Evolutionary conservation across 2,888 invertebrate genomes (phyloP).

Genomic region (Apamea crenata): DNA sequence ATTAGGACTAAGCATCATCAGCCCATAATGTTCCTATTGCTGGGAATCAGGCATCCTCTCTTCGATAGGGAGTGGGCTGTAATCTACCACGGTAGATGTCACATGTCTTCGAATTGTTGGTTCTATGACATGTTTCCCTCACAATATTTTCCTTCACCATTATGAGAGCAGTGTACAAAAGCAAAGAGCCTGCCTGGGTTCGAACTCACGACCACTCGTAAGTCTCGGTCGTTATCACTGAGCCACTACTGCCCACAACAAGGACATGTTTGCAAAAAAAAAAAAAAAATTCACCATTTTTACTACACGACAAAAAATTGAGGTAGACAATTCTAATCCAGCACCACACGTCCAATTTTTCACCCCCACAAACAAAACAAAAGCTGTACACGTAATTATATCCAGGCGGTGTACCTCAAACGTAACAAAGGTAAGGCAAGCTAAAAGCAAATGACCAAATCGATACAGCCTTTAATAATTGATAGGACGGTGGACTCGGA

Average conservation of each 20-base stretch:
- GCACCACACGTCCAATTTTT: slow-evolving; percentile 12
- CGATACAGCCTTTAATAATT: slow-evolving; percentile 81
- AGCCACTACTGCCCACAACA: background rate
- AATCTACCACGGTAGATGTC: background rate
- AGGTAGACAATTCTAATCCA: slow-evolving; percentile 14
- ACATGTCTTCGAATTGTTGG: background rate
- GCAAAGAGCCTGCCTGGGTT: background rate
- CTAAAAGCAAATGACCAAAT: slow-evolving; percentile 85
- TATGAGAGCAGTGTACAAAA: background rate
- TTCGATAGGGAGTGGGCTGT: no score
- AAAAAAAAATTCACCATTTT: background rate
- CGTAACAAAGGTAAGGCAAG: slow-evolving; percentile 77
- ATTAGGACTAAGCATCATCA: no score
- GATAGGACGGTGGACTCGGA: slow-evolving; percentile 53
- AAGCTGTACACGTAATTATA: slow-evolving; percentile 41
- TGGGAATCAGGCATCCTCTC: no score
- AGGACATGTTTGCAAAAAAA: background rate
- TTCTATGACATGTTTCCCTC: background rate
- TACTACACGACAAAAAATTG: slow-evolving; percentile 6
- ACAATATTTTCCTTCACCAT: background rate
- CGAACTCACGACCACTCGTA: background rate
- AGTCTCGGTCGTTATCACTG: no score
- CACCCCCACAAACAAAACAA: slow-evolving; percentile 33
- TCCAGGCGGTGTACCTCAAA: slow-evolving; percentile 64
- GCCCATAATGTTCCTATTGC: no score